Base-by-base conservation (phyloP, 2,888 invertebrate genomes). In the Cabera pusaria region DNA sequence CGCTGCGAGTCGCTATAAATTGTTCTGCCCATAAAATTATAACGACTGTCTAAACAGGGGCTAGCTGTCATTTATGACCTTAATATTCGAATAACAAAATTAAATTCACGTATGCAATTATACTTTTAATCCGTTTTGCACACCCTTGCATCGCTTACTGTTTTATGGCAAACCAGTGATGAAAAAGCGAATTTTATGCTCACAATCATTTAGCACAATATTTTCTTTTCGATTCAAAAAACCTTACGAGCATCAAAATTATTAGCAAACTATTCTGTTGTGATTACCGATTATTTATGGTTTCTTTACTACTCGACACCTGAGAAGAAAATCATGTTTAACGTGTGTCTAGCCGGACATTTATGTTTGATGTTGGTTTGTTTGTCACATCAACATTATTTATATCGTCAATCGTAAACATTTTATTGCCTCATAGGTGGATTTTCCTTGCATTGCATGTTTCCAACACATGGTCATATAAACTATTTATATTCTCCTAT, bases 41-140 rank as follows among this genome's bases (percentile, higher is more conserved):
- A 85, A 85, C 81, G 84, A 82, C 80, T 76, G 78, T 78, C 85
- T 85, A 82, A 87, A 85, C 78, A 84, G 81, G 68, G 84, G 75
- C 77, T 83, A 74, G 77, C 74, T 68, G 78, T 76, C 80, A 57
- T 82, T 80, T 81, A 79, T 67, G 56, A 68, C 69, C 62, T 71
- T 78, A 77, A 80, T 82, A 68, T 67, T 65, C 57, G 60, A 67
- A 72, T 72, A 68, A 66, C 56, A 70, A 71, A 71, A 63, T 60
- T 54, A 52, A 50, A 55, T 54, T 18, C 14, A 36, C 49, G 52
- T 54, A 50, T 54, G 56, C 59, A 58, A 64, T 68, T 64, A 66
- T 54, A 49, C 50, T 56, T 57, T 67, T 68, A 62, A 74, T 72
- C 59, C 60, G 38, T 64, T 64, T 59, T 52, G 52, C 58, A 54